A percentile compares a stretch with the other conserved stretches of the same genome.
Evolutionary conservation across 1,140 invertebrate species (phyloP).

Genomic region (Drosophila asahinai): DNA sequence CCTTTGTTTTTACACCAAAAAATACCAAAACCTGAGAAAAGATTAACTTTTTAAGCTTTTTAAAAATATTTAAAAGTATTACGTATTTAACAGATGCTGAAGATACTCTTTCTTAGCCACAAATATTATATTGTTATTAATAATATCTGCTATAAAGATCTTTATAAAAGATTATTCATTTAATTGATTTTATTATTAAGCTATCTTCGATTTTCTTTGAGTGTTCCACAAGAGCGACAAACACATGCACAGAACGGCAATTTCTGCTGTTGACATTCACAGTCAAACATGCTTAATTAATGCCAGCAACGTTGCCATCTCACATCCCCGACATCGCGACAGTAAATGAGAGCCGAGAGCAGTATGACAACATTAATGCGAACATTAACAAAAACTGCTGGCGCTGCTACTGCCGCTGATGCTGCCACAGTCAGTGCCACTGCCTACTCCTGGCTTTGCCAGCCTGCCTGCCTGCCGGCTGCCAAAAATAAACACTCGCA

Average conservation of each 20-base stretch:
- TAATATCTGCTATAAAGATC: too few relatives aligned
- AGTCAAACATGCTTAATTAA: conserved; percentile 85
- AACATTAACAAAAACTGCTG: conserved; percentile 76
- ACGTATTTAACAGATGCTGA: too few relatives aligned
- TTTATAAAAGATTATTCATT: too few relatives aligned
- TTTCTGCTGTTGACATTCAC: conserved; percentile 81
- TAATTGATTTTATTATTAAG: too few relatives aligned
- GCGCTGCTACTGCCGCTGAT: conserved; percentile 28
- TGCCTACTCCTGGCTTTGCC: background rate
- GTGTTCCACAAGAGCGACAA: conserved; percentile 31
- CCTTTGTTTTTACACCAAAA: background rate
- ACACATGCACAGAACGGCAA: conserved; percentile 44
- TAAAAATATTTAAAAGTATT: too few relatives aligned
- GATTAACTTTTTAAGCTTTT: too few relatives aligned
- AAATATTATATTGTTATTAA: too few relatives aligned
- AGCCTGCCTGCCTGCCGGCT: conserved; percentile 29
- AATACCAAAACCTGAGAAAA: too few relatives aligned
- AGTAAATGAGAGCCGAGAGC: conserved; percentile 63
- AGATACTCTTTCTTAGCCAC: too few relatives aligned
- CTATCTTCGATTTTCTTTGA: background rate
- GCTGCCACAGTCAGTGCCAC: background rate
- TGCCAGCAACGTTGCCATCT: conserved; percentile 69
- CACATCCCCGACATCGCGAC: conserved; percentile 31
- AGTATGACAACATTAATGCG: conserved; percentile 79
- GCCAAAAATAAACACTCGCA: conserved; percentile 81